Percentiles rank a stretch among this genome's conserved stretches.
Evolutionary conservation across 2,888 invertebrate genomes (phyloP).

Genomic region (Nycteola revayana): DNA sequence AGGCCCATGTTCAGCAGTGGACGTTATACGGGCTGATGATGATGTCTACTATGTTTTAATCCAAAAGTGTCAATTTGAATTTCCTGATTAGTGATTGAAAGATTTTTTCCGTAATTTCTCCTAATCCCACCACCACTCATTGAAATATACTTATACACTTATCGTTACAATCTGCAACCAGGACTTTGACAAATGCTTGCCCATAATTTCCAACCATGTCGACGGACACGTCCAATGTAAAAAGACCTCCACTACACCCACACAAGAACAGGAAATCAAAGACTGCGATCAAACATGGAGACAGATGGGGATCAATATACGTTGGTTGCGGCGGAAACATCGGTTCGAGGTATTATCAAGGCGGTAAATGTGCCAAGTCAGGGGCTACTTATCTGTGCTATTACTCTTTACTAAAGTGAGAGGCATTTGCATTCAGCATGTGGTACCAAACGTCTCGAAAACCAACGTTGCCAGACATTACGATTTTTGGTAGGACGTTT

Average conservation of each 20-base stretch:
- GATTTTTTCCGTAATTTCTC: too few species aligned
- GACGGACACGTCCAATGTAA: constrained; percentile 34
- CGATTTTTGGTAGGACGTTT: too few species aligned
- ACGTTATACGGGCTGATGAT: too few species aligned
- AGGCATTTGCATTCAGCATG: constrained; percentile 54
- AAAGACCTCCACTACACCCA: constrained; percentile 35
- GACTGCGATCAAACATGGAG: constrained; percentile 12
- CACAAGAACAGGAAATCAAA: constrained; percentile 13
- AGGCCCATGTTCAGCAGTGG: too few species aligned
- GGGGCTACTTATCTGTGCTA: constrained; percentile 64
- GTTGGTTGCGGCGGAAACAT: constrained; percentile 48
- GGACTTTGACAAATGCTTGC: constrained; percentile 67
- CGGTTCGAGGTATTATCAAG: constrained; percentile 57
- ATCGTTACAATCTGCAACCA: constrained; percentile 47
- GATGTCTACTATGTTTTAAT: too few species aligned
- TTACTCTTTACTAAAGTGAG: constrained; percentile 62
- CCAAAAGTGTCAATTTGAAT: too few species aligned
- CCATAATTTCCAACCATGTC: constrained; percentile 60
- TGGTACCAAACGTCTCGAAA: too few species aligned
- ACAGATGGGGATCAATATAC: constrained; percentile 34
- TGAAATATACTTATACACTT: constrained; percentile 17
- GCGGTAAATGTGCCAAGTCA: constrained; percentile 67
- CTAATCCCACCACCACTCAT: too few species aligned
- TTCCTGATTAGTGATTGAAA: too few species aligned
- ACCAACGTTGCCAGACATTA: too few species aligned